A percentile compares a stretch with the other conserved stretches of the same genome.
Evolutionary conservation across 1,140 invertebrate species (phyloP).

Genomic region (Stenopsyche tienmushanensis): DNA sequence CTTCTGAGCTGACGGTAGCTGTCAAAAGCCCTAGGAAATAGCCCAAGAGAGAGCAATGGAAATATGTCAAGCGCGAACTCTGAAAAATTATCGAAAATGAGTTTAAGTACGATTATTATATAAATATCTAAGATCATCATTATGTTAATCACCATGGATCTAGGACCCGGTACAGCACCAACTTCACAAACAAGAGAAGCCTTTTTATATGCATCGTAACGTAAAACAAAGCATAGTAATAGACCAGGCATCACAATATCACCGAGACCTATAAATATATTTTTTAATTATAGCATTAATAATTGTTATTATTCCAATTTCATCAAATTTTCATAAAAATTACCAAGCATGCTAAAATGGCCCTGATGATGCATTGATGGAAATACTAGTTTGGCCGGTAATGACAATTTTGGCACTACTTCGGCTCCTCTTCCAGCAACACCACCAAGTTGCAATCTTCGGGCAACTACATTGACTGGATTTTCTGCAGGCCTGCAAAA

Average conservation of each 20-base stretch:
- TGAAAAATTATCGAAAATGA: constrained; percentile 37
- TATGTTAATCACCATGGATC: constrained; percentile 56
- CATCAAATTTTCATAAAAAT: neutral
- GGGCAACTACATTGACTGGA: constrained; percentile 89
- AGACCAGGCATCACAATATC: constrained; percentile 99
- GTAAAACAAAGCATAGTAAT: constrained; percentile 91
- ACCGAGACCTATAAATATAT: constrained; percentile 77
- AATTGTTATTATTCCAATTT: too few relatives aligned
- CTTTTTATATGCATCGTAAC: constrained; percentile 96
- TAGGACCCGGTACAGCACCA: constrained; percentile 73
- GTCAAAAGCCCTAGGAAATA: constrained; percentile 96
- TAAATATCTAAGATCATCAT: too few relatives aligned
- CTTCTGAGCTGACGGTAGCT: constrained; percentile 94
- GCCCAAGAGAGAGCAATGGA: constrained; percentile 97
- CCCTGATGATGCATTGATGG: constrained; percentile 93
- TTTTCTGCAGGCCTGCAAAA: constrained; percentile 83
- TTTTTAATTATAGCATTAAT: constrained; percentile 15
- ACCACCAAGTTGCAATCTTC: constrained; percentile 86
- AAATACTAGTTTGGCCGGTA: constrained; percentile 96
- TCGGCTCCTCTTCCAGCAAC: constrained; percentile 63
- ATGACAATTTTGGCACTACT: constrained; percentile 90
- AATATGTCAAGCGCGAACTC: constrained; percentile 73
- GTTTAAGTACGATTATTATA: neutral
- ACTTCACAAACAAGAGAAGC: constrained; percentile 75
- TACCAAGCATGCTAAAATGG: constrained; percentile 93